phyloP scores from a whole-genome alignment of 2,888 invertebrate species.

The Holacanthella duospinosa region DNA sequence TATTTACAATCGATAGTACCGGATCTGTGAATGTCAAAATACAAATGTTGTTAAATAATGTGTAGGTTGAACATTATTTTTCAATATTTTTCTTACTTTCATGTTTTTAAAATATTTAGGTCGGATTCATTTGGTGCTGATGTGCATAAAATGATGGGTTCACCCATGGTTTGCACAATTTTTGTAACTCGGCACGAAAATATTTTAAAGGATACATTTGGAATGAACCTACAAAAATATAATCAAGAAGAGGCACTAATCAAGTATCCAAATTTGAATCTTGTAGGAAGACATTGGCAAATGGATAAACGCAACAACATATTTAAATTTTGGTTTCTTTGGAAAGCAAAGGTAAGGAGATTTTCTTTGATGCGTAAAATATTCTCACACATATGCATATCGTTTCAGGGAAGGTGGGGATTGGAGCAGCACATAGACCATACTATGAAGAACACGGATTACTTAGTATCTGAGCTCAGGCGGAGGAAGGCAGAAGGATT shows the following conservation, averaged over 20 bases:
- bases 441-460: not conserved
- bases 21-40: too few relatives aligned
- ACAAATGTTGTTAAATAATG: too few relatives aligned
- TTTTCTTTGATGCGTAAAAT: not conserved
- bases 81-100: too few relatives aligned
- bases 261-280: not conserved
- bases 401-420: not conserved
- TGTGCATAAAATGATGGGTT: not conserved
- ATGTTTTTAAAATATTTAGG: not conserved
- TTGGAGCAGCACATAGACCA: not conserved
- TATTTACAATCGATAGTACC: too few relatives aligned
- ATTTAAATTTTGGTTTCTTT: slow-evolving; percentile 3
- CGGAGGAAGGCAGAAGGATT: not conserved
- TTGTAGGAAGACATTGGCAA: not conserved
- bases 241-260: not conserved
- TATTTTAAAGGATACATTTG: not conserved
- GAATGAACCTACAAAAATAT: not conserved
- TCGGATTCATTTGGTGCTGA: not conserved
- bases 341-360: slow-evolving; percentile 4
- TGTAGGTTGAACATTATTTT: too few relatives aligned
- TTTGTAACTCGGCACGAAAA: not conserved
- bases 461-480: not conserved
- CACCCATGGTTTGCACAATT: not conserved
- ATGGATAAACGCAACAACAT: slow-evolving; percentile 1
- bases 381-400: not conserved